Base-by-base conservation (phyloP, 2,113 vertebrate species). In the Mola mola region DNA sequence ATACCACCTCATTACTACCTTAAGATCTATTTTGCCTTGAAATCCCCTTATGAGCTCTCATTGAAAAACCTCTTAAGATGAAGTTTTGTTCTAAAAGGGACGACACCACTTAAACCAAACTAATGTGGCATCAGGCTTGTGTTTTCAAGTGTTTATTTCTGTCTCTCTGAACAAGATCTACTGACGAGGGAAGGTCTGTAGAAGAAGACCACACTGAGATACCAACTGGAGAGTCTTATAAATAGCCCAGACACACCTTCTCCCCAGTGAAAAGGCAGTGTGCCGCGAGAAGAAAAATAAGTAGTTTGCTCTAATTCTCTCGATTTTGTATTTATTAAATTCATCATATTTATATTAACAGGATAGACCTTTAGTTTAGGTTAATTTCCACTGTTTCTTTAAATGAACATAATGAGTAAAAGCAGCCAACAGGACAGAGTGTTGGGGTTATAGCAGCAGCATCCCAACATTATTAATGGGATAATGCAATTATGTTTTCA, bases 171-270 rank as follows among this genome's bases (percentile, higher is more conserved):
- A 49, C 16, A n/a, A n/a, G n/a, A 22, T 57, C 44, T 12, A 8
- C 8, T 42, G 22, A 37, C 3, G 24, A 21, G 60, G 21, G 34
- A 8, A 19, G 38, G 46, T 34, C 28, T 62, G 34, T 34, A 77
- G 70, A 57, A 78, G 60, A 57, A 66, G 66, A 81, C 52, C 40
- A 38, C 38, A 42, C 25, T 21, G 56, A 53, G 25, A 38, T 28
- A 48, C 70, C 60, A 66, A 78, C 46, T 66, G 66, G 66, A 74
- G 62, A 44, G 8, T 16, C 38, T 72, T 75, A 78, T 78, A 80
- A 86, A 87, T 78, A 78, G 57, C 50, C 29, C 62, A 55, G 41
- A 65, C 42, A 25, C 57, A 74, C 46, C 70, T 74, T 78, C 57
- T 82, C 76, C 40, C 66, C 29, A 55, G 51, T 37, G 62, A 58